Evolutionary conservation across 2,888 invertebrate genomes (phyloP), one percentile per base, ranked within the genome.

Genomic region (Amphipoea lucens): DNA sequence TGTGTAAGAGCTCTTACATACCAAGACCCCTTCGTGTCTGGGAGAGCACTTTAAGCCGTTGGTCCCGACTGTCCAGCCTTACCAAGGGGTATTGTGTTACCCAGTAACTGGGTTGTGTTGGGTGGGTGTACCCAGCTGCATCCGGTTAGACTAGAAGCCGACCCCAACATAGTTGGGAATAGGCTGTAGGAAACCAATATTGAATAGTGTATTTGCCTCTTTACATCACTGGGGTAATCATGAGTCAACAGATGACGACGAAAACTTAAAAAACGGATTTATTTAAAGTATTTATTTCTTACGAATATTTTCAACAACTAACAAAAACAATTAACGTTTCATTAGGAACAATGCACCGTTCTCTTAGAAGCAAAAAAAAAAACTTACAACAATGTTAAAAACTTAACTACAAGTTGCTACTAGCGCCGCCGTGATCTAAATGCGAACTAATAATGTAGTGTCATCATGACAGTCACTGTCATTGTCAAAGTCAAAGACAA

Each of bases 251-350:
- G 23, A 69, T 7, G 2, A 36, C 36, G 36, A 48, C 14, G 11
- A 45, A 62, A 45, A 5, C 17, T 2, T 36, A 65, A 63, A 54
- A 12, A 36, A 60, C n/a, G 2, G 1, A 29, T 40, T 42, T 48
- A 51, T 68, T 51, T 42, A 63, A 65, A 70, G 17, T 54, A 62
- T 84, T 75, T 84, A 81, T 78, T 84, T 72, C 74, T 81, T 84
- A 81, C 0, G 65, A 68, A 73, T 74, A 74, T 62, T 60, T 68
- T 68, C 45, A 69, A 81, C 45, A 67, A 74, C n/a, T 60, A 74
- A 76, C 36, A 74, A 74, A 65, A 83, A 60, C 40, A 79, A n/a
- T 17, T 51, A 14, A 71, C 29, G 14, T 67, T 74, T 36, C 12
- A 70, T 51, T n/a, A 81, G 81, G 76, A 83, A 83, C 73, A 71